Conservation (phyloP, 2,797 vertebrate genomes). For the Erpetoichthys calabaricus region DNA sequence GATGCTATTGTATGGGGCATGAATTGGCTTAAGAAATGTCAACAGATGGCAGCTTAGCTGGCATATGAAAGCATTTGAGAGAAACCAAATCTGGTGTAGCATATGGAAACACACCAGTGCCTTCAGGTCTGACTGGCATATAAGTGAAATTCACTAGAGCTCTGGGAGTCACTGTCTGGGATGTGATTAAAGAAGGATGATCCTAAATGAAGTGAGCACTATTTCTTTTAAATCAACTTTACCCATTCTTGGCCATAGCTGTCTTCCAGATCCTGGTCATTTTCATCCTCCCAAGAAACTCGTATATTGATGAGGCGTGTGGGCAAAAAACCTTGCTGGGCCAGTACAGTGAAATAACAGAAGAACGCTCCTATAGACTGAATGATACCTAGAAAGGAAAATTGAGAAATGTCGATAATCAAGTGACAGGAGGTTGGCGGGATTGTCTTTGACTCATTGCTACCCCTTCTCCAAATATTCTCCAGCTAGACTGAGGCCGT, state of each 20-base stretch:
- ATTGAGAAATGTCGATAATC: not conserved
- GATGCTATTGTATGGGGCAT: no score
- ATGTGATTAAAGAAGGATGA: no score
- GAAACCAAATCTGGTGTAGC: no score
- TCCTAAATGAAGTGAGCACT: no score
- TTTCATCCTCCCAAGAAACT: conserved; percentile 34
- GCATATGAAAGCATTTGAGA: no score
- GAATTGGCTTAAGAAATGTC: no score
- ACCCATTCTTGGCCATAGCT: conserved; percentile 61
- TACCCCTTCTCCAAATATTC: not conserved
- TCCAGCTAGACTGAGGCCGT: not conserved
- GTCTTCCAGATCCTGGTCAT: conserved; percentile 39
- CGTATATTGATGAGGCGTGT: conserved; percentile 29
- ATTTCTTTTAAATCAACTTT: conserved; percentile 8
- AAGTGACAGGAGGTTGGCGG: not conserved
- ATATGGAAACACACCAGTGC: no score
- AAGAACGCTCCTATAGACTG: conserved; percentile 53
- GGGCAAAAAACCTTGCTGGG: conserved; percentile 49
- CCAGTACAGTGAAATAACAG: conserved; percentile 47
- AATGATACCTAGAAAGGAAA: conserved; percentile 39
- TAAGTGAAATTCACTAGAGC: no score
- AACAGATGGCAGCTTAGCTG: no score
- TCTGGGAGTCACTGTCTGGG: no score
- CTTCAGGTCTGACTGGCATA: no score
- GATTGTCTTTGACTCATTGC: not conserved